Evolutionary conservation across 2,888 invertebrate genomes (phyloP), one percentile per base, ranked within the genome.

Genomic region (Teleiodes luculella): DNA sequence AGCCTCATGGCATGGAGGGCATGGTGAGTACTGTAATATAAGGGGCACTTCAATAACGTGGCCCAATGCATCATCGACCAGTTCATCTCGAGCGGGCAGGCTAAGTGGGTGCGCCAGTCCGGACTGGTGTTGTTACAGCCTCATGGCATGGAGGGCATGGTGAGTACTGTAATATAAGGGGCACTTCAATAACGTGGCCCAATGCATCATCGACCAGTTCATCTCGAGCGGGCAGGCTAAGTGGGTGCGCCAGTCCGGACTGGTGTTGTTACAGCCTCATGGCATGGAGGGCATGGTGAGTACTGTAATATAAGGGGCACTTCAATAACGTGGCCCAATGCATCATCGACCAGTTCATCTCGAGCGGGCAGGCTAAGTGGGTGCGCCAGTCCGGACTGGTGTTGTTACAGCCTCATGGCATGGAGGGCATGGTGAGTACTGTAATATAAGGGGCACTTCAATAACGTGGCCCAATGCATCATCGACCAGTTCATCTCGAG

Each of bases 381-480:
- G 96, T 98, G 64, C 93, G 98, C 53, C 98, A 99, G 91, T 97
- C 97, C 58, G 99, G 98, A 33, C 91, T 99, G 61, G 98, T 98
- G 36, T 92, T 98, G 92, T 91, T 98, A 53, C 92, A 98, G 72
- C 99, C 99, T n/a, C 99, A 99, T 75, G 99, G 99, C 58, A 96
- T 98, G 91, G 99, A 99, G 90, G 99, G 99, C 80, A 98, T 97
- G 98, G 94, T 94, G 62, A 37, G 37, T 37, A n/a, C n/a, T n/a
- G n/a, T n/a, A n/a, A n/a, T n/a, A n/a, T n/a, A n/a, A n/a, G n/a
- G 99, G 99, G 10, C 99, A 99, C 87, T 99, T 99, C 89, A 95
- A 95, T 90, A 99, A 99, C 88, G 98, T 97, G 20, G 99, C 99
- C 10, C 99, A 99, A 86, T 97, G 97, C 87, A 97, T 99, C 82